Evolutionary conservation across 53 echinoderm and acorn worm genomes (phyloP), one percentile per base, ranked within the genome.

Genomic region (Temnopleurus reevesii): DNA sequence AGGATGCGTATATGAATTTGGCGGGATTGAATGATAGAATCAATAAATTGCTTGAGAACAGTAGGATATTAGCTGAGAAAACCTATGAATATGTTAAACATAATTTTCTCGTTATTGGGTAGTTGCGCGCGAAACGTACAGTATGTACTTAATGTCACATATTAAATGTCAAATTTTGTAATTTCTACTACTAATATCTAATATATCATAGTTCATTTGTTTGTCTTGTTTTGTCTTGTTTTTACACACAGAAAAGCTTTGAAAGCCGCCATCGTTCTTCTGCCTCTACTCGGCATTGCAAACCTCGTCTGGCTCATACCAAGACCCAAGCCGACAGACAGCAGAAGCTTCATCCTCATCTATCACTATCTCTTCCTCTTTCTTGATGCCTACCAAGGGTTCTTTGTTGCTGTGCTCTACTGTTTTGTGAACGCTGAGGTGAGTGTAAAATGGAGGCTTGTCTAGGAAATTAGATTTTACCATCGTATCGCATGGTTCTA

Each of bases 381-480:
- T 76, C 89, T 94, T 15, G 92, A 94, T 53, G 91, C 97, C 28
- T 94, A 90, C 84, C 95, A 95, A 81, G 97, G 95, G 24, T 95
- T 97, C 79, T 90, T 97, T 81, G 93, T 95, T 27, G 97, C 95
- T 3, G 57, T 97, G 4, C 91, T 97, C 13, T 97, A 95, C 61
- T 97, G 97, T 88, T 97, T 97, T 89, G 80, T 94, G 45, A 97
- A 97, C 59, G 90, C 94, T 15, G 97, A 97, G 93, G 97, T 97
- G 59, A 53, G 95, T 89, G n/a, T n/a, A 31, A 30, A 36, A 53
- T 53, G 29, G 33, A 5, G 71, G 24, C 19, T 56, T 56, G 56
- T 56, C 56, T 25, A 3, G 24, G 56, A 56, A 24, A n/a, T 89
- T 5, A 27, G 15, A 45, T 57, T 25, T 17, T 25, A 64, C 9